These are phyloP conservation scores for Belgica antarctica DNA, from an alignment of 2,888 invertebrate species.

Conservation along the genomic window DNA sequence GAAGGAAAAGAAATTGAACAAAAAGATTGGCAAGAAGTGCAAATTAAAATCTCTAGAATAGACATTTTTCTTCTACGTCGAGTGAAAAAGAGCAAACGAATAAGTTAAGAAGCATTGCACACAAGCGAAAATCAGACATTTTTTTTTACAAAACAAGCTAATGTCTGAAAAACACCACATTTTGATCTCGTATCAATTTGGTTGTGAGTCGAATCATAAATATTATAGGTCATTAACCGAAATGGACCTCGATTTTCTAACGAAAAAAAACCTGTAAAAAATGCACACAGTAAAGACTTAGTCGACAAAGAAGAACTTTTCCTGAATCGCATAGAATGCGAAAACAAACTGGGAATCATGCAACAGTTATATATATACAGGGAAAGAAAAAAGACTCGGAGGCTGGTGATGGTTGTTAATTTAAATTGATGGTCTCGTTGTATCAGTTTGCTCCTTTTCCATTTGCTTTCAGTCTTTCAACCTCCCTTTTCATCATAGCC, in stretches of 20 bases:
- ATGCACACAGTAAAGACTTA: no score
- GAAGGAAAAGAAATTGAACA: not conserved
- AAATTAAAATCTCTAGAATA: not conserved
- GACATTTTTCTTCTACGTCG: not conserved
- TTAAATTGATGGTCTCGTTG: constrained; percentile 39
- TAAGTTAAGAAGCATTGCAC: no score
- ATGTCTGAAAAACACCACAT: not conserved
- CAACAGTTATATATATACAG: not conserved
- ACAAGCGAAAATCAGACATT: not conserved
- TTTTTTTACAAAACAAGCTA: not conserved
- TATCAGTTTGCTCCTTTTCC: no score
- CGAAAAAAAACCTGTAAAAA: no score
- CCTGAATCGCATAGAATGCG: no score
- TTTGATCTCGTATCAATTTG: no score
- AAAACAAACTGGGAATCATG: not conserved
- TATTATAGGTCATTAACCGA: no score
- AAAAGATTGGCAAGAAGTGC: constrained; percentile 16
- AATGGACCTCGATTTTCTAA: no score
- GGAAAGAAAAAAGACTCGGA: constrained; percentile 22
- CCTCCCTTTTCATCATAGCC: not conserved
- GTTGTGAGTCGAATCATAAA: no score
- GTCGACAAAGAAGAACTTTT: no score
- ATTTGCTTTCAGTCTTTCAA: no score
- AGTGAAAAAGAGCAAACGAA: not conserved
- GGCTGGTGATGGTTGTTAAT: constrained; percentile 36